Evolutionary conservation across 2,888 invertebrate species (phyloP), one percentile per base, ranked within the genome.

Genomic region (Trachelus tabidus): DNA sequence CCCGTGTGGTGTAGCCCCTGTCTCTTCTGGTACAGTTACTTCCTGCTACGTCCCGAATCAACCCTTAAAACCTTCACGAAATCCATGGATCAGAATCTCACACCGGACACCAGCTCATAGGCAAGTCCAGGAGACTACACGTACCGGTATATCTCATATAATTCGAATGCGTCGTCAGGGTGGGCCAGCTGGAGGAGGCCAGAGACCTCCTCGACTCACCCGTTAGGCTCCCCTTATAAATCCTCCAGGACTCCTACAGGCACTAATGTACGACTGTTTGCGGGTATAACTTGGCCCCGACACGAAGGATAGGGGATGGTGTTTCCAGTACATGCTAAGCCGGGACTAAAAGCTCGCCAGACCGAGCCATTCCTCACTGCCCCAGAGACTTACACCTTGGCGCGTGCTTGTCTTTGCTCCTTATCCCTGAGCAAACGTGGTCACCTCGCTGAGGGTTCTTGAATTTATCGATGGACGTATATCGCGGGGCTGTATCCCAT

Each of bases 231-330:
- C 89, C 89, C 89, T 88, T 90, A 90, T 90, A 91, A 91, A 91
- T 91, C 90, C 91, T 91, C 87, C 88, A 90, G 89, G 90, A 91
- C 90, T 90, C 89, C 86, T 87, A 88, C 86, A 89, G 89, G 89
- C 91, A 91, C 91, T 91, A 91, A 91, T 90, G 91, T 91, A 91
- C 91, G 91, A 91, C 91, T 91, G 91, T 91, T 91, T 91, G 91
- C 90, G 90, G 90, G 91, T 90, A 91, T 91, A 91, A 91, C 91
- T 91, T 90, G 91, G 90, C 90, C 91, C 89, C 89, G 86, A 91
- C 91, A 90, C 89, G 91, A 91, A 89, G 90, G 91, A 87, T 89
- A 87, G 88, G 88, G 88, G 89, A 88, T 87, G 88, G 87, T 87
- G 89, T 88, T 90, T 86, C 89, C 89, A 87, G 89, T 88, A 89